Evolutionary conservation across 2,113 vertebrate genomes (phyloP).

Genomic region (Gymnogyps californianus): DNA sequence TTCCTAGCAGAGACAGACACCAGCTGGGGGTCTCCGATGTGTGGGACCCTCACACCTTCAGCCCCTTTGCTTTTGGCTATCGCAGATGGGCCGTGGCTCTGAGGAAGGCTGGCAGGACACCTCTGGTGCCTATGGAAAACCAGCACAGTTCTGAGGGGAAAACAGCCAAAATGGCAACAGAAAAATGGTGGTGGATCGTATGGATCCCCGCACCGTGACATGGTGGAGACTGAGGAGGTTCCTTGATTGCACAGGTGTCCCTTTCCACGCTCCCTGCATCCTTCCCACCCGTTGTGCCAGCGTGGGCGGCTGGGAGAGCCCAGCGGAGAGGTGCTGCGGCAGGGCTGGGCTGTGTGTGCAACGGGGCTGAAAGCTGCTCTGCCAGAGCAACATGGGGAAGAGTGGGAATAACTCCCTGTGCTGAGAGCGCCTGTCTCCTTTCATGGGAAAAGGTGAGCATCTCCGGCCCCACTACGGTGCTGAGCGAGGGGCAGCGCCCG

Average conservation of each 20-base stretch:
- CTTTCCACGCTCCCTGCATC: background rate
- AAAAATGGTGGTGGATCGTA: background rate
- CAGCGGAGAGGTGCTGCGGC: background rate
- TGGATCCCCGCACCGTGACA: background rate
- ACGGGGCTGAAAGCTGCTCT: background rate
- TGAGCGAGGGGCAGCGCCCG: accelerated
- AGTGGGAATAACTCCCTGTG: background rate
- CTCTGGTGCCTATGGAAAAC: background rate
- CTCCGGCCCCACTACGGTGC: accelerated
- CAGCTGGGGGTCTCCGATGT: background rate
- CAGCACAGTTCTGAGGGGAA: background rate
- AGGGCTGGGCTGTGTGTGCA: background rate
- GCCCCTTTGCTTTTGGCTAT: background rate
- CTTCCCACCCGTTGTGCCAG: background rate
- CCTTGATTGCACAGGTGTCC: background rate
- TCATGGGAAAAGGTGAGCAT: background rate
- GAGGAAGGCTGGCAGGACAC: background rate
- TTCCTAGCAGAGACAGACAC: background rate
- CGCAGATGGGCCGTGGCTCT: background rate
- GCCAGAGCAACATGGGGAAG: background rate
- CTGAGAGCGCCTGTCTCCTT: background rate
- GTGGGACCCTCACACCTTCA: background rate
- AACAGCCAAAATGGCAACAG: background rate
- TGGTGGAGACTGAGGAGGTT: background rate
- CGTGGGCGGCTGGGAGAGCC: accelerated